These are phyloP conservation scores for Smutsia gigantea DNA, from an alignment of 2,797 vertebrate species.

Conservation along the genomic window DNA sequence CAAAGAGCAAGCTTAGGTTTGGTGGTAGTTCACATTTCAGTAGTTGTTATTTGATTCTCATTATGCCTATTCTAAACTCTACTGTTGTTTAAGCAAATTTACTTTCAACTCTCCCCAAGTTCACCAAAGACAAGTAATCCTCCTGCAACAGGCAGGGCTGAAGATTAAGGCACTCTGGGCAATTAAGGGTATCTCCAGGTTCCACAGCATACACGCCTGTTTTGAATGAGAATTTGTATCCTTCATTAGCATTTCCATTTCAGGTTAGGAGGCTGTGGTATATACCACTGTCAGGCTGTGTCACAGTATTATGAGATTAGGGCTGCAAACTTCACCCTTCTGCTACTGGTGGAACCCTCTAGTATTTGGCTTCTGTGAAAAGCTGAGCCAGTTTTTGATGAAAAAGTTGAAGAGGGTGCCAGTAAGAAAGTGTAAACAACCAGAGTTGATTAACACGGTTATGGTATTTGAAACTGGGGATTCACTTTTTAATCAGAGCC, in stretches of 20 bases:
- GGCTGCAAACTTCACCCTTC: conserved; percentile 61
- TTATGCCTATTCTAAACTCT: conserved; percentile 59
- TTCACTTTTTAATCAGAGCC: conserved; percentile 20
- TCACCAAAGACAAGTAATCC: conserved; percentile 75
- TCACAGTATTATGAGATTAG: conserved; percentile 67
- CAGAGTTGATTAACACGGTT: not conserved
- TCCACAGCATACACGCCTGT: conserved; percentile 26
- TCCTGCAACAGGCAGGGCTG: conserved; percentile 58
- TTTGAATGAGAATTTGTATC: conserved; percentile 60
- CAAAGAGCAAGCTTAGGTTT: not conserved
- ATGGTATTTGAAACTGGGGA: conserved; percentile 27
- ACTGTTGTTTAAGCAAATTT: conserved; percentile 75
- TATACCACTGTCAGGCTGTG: conserved; percentile 43
- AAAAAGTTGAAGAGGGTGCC: not conserved
- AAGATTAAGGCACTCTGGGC: conserved; percentile 60
- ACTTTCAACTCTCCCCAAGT: conserved; percentile 74
- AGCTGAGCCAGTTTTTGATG: conserved; percentile 51
- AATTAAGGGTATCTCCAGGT: conserved; percentile 61
- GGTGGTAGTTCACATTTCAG: conserved; percentile 12
- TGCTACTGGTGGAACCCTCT: not conserved
- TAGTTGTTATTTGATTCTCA: conserved; percentile 49
- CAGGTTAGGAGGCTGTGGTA: not conserved
- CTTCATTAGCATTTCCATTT: conserved; percentile 55
- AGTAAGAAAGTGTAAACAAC: conserved; percentile 42
- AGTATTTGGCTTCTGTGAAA: not conserved